Percentiles rank a stretch among this genome's conserved stretches.
Evolutionary conservation across 1,140 invertebrate species (phyloP).

Genomic region (Scaptomyza graminum): DNA sequence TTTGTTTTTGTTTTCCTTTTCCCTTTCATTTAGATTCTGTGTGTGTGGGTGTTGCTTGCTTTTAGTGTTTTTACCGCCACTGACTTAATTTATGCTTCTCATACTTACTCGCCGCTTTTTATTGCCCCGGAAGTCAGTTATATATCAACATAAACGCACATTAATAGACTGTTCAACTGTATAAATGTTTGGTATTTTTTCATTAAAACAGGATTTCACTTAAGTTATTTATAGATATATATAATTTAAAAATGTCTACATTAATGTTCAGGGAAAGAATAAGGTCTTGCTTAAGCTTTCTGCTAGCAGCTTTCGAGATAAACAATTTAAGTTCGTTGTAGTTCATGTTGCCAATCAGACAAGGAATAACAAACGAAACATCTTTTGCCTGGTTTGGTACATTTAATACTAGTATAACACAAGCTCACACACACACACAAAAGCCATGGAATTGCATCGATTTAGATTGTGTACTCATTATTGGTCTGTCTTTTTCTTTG

Average conservation of each 20-base stretch:
- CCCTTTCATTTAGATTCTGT: slow-evolving; percentile 30
- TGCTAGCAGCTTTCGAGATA: background rate
- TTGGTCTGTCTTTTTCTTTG: background rate
- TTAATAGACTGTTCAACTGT: background rate
- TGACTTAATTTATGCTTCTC: slow-evolving; percentile 38
- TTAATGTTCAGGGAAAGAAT: too few relatives aligned
- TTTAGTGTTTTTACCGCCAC: slow-evolving; percentile 41
- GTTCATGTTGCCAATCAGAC: background rate
- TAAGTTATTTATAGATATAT: background rate
- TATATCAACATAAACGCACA: slow-evolving; percentile 13
- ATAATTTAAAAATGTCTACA: background rate
- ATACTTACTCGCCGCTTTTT: slow-evolving; percentile 16
- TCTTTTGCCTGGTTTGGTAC: background rate
- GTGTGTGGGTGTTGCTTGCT: slow-evolving; percentile 8
- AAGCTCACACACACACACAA: background rate
- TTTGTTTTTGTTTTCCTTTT: background rate
- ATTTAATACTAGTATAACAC: background rate
- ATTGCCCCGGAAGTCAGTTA: slow-evolving; percentile 27
- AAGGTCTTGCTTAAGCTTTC: background rate
- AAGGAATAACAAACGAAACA: background rate
- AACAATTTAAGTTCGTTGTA: background rate
- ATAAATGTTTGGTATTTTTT: too few relatives aligned
- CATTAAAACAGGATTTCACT: background rate
- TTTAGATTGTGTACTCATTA: background rate
- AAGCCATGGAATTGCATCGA: background rate